Conservation (phyloP, 2,888 invertebrate genomes). For the Octonoba sinensis region DNA sequence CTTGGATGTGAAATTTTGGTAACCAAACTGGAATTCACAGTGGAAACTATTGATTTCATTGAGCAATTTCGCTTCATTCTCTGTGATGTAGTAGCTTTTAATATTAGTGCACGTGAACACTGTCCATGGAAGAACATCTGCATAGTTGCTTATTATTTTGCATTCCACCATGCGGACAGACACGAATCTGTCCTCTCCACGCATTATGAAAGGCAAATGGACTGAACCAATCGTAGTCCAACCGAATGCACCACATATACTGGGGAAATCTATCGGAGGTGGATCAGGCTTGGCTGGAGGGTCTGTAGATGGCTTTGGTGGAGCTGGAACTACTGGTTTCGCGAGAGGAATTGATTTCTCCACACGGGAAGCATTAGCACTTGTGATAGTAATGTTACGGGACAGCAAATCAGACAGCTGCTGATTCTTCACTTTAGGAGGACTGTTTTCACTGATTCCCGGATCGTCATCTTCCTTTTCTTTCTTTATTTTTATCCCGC, state of each 20-base stretch:
- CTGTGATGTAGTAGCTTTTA: conserved; percentile 92
- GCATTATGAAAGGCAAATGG: conserved; percentile 85
- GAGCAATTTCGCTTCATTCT: conserved; percentile 87
- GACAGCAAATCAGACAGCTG: conserved; percentile 44
- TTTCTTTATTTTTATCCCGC: conserved; percentile 52
- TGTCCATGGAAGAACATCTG: conserved; percentile 88
- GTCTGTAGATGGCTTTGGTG: conserved; percentile 10
- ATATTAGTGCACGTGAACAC: conserved; percentile 92
- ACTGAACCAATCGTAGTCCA: conserved; percentile 87
- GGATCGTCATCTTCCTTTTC: conserved; percentile 45
- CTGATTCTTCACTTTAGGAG: conserved; percentile 28
- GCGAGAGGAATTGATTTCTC: conserved; percentile 7
- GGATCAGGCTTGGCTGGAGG: conserved; percentile 21
- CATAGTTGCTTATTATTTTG: conserved; percentile 86
- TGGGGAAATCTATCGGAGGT: conserved; percentile 70
- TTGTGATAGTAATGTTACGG: conserved; percentile 39
- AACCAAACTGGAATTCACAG: conserved; percentile 90
- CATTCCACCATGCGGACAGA: conserved; percentile 95
- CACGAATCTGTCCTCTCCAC: conserved; percentile 81
- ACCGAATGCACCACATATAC: conserved; percentile 79
- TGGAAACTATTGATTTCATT: conserved; percentile 94
- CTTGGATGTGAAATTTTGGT: conserved; percentile 86
- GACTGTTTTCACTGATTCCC: conserved; percentile 1
- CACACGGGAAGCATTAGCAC: conserved; percentile 18
- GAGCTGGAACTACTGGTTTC: conserved; percentile 33